Evolutionary conservation across 2,113 vertebrate species (phyloP), one percentile per base, ranked within the genome.

Genomic region (Struthidea cinerea): DNA sequence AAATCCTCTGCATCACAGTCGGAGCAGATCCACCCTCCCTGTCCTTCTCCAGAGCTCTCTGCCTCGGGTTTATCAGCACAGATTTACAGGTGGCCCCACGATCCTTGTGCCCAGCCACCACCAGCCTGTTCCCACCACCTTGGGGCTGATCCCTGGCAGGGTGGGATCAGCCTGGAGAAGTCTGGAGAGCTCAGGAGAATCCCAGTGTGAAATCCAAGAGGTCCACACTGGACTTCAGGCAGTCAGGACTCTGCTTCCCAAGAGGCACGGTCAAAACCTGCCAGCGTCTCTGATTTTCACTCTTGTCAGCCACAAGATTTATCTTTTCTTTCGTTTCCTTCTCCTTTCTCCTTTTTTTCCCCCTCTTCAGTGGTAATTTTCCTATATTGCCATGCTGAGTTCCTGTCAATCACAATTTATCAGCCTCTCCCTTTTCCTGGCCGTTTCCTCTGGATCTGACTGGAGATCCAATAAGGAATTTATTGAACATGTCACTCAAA

Each of bases 341-440:
- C 18, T 32, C 18, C 6, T 33, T 30, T 32, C 19, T 70, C 6
- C 12, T 37, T n/a, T 61, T 23, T 9, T 4, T 3, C 6, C 16
- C 17, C 47, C 30, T 27, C 26, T 59, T 33, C 56, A 60, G 21
- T 63, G 42, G 3, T 74, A 64, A 71, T 90, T 95, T 87, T 84
- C 33, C 60, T 61, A 2, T 70, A 78, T 89, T 93, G 83, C 37
- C 35, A 11, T 56, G 27, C 76, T 67, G 79, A 73, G 17, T 27
- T 78, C 46, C 73, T 42, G 46, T 87, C 93, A 73, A 32, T 96
- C 93, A 87, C 39, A 18, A 6, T 92, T 97, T 95, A 95, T 95
- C 91, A 90, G 22, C 32, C 50, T 70, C 50, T 84, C 65, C 79
- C 65, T 78, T 88, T 55, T 56, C 55, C 70, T 83, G 86, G 33